These are phyloP conservation scores for Marisa cornuarietis DNA, from an alignment of 1,140 invertebrate genomes.

Conservation along the genomic window DNA sequence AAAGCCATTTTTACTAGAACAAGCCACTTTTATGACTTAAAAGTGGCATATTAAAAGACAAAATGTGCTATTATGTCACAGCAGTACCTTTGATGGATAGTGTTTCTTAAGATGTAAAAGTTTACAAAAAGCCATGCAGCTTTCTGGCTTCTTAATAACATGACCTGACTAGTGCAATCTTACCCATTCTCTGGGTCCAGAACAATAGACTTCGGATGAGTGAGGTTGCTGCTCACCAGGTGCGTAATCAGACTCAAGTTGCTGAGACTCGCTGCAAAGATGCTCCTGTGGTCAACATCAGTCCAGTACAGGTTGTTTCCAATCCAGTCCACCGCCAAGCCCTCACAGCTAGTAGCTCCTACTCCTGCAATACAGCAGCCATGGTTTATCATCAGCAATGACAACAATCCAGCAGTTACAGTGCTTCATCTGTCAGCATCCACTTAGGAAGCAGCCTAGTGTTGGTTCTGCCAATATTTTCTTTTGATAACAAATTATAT, in stretches of 20 bases:
- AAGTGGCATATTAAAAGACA: too few species aligned
- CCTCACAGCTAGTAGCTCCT: constrained; percentile 73
- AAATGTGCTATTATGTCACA: too few species aligned
- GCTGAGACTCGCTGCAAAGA: constrained; percentile 73
- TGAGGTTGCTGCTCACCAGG: constrained; percentile 74
- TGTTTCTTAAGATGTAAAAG: too few species aligned
- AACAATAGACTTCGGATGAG: constrained; percentile 91
- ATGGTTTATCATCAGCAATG: too few species aligned
- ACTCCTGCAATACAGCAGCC: constrained; percentile 52
- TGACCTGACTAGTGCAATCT: constrained; percentile 2
- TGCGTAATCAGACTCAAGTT: constrained; percentile 68
- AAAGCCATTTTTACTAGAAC: too few species aligned
- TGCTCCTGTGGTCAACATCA: constrained; percentile 73
- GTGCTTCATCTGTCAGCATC: too few species aligned
- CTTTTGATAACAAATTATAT: too few species aligned
- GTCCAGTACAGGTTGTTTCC: constrained; percentile 85
- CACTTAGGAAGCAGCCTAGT: too few species aligned
- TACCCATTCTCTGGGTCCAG: constrained; percentile 80
- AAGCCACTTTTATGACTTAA: too few species aligned
- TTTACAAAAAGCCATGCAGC: not conserved
- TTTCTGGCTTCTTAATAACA: not conserved
- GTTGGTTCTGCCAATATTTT: too few species aligned
- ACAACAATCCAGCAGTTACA: too few species aligned
- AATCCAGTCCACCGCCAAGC: constrained; percentile 86
- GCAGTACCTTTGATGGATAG: too few species aligned